Evolutionary conservation across 2,888 invertebrate genomes (phyloP).

Genomic region (Mimumesa dahlbomi): DNA sequence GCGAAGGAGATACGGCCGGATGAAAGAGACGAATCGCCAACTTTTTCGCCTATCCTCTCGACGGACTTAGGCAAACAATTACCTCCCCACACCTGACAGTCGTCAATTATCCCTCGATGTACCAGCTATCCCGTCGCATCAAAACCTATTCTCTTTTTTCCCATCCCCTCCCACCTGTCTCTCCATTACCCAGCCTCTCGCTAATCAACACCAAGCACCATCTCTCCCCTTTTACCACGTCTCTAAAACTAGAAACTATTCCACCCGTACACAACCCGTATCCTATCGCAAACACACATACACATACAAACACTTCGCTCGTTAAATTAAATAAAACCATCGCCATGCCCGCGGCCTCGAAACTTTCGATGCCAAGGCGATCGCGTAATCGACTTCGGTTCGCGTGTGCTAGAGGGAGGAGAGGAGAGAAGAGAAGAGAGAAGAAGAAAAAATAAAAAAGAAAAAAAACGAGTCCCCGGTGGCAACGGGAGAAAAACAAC

Average conservation of each 20-base stretch:
- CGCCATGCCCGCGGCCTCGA: neutral
- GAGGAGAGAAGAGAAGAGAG: neutral
- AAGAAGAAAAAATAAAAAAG: neutral
- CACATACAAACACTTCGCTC: neutral
- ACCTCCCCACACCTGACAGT: neutral
- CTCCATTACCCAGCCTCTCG: neutral
- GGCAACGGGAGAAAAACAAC: neutral
- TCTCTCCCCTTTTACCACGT: too few relatives aligned
- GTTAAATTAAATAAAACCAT: neutral
- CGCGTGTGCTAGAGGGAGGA: neutral
- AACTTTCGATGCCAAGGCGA: neutral
- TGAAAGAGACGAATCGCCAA: neutral
- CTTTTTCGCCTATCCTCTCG: neutral
- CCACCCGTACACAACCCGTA: neutral
- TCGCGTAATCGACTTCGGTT: slow-evolving; percentile 2
- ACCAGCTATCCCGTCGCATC: too few relatives aligned
- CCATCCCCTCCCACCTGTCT: neutral
- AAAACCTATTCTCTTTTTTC: too few relatives aligned
- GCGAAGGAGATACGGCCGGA: neutral
- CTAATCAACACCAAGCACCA: neutral
- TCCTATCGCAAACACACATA: neutral
- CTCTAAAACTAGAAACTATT: too few relatives aligned
- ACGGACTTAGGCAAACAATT: neutral
- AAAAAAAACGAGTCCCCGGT: too few relatives aligned
- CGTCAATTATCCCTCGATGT: neutral